Conservation (phyloP, 2,113 vertebrate species). For the Notechis scutatus region DNA sequence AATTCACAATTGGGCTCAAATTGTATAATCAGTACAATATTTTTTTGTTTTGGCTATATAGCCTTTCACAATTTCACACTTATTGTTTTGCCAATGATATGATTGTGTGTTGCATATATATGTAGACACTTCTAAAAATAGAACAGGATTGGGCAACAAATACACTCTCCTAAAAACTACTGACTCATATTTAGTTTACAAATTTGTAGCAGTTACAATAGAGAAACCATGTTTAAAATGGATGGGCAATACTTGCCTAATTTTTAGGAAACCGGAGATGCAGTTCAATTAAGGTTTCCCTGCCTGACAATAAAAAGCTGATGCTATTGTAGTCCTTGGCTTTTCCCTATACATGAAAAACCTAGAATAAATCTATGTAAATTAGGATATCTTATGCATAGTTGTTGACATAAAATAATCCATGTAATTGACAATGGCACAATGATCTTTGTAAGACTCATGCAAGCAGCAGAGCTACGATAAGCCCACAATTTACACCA, state of each 20-base stretch:
- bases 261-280: background rate
- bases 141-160: background rate
- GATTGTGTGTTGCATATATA: background rate
- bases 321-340: background rate
- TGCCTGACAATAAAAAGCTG: background rate
- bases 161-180: background rate
- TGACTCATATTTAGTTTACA: background rate
- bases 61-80: background rate
- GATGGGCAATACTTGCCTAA: background rate
- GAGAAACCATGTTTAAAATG: background rate
- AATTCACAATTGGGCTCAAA: background rate
- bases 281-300: background rate
- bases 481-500: background rate
- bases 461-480: background rate
- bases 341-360: background rate
- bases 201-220: background rate
- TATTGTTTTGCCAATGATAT: background rate
- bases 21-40: background rate
- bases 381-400: background rate
- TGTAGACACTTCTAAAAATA: background rate
- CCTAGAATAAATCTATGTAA: background rate
- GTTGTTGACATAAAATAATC: background rate
- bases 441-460: background rate
- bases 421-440: background rate
- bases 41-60: background rate